Conservation (phyloP, 2,797 vertebrate genomes). For the Distichodus sexfasciatus region DNA sequence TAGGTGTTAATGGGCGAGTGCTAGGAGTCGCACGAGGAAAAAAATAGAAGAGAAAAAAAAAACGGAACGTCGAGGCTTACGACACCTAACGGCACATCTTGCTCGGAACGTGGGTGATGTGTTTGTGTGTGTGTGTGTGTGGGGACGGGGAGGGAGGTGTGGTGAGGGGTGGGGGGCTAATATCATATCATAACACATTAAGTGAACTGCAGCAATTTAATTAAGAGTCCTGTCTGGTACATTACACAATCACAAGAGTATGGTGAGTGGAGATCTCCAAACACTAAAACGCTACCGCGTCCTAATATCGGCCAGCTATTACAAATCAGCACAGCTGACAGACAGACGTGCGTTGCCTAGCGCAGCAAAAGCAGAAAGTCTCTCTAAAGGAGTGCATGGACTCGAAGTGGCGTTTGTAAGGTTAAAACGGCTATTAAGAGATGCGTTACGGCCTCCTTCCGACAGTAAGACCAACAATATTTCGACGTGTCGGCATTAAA, state of each 20-base stretch:
- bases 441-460: no score
- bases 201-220: slow-evolving; percentile 68
- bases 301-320: slow-evolving; percentile 23
- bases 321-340: slow-evolving; percentile 8
- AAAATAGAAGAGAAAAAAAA: no score
- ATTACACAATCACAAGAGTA: slow-evolving; percentile 63
- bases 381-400: background rate
- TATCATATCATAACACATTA: slow-evolving; percentile 77
- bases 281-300: slow-evolving; percentile 50
- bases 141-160: no score
- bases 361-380: background rate
- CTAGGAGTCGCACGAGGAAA: slow-evolving; percentile 63
- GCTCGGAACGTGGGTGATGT: slow-evolving; percentile 46
- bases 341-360: slow-evolving; percentile 5
- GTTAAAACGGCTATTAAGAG: no score
- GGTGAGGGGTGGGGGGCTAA: slow-evolving; percentile 55
- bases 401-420: background rate
- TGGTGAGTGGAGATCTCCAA: slow-evolving; percentile 69
- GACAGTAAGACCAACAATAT: no score
- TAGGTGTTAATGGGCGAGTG: slow-evolving; percentile 77
- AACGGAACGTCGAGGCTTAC: slow-evolving; percentile 75
- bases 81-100: slow-evolving; percentile 72
- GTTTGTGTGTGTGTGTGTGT: no score
- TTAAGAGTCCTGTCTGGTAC: slow-evolving; percentile 67
- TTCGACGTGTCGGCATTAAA: no score